Evolutionary conservation across 2,113 vertebrate species (phyloP).

Genomic region (Callionymus lyra): DNA sequence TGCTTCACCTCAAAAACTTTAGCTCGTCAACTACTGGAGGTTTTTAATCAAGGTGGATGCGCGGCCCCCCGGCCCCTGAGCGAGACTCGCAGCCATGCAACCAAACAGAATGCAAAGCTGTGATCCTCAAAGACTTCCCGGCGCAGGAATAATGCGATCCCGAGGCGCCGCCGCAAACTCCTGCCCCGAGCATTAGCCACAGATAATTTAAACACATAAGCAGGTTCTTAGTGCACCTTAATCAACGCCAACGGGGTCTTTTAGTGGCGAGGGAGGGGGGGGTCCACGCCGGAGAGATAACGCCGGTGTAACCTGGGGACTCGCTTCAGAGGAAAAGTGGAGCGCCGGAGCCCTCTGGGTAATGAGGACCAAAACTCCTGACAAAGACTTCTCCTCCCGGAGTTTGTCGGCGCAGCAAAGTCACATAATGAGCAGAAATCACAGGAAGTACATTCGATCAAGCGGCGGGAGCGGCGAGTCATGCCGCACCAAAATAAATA

Average conservation of each 20-base stretch:
- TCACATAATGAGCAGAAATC: conserved; percentile 54
- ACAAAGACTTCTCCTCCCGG: conserved; percentile 63
- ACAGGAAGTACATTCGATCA: conserved; percentile 21
- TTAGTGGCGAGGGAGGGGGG: conserved; percentile 51
- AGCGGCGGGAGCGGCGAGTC: conserved; percentile 20
- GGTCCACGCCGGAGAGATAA: conserved; percentile 69
- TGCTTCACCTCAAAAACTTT: conserved; percentile 49
- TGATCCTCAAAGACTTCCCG: conserved; percentile 72
- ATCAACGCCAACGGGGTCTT: conserved; percentile 67
- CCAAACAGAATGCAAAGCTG: conserved; percentile 72
- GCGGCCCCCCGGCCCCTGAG: conserved; percentile 58
- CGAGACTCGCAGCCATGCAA: conserved; percentile 60
- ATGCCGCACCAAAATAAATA: conserved; percentile 26
- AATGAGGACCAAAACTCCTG: conserved; percentile 69
- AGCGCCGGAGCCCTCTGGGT: conserved; percentile 59
- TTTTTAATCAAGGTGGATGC: conserved; percentile 70
- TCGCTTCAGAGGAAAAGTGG: conserved; percentile 61
- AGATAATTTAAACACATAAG: conserved; percentile 77
- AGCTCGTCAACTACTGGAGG: conserved; percentile 58
- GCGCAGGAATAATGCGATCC: conserved; percentile 67
- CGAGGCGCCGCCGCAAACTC: conserved; percentile 59
- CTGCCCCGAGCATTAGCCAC: conserved; percentile 61
- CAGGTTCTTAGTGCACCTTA: conserved; percentile 71
- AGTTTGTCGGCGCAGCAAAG: conserved; percentile 47
- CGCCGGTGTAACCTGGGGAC: conserved; percentile 63